Conservation (phyloP, 2,888 invertebrate species). For the Amiota mariae region DNA sequence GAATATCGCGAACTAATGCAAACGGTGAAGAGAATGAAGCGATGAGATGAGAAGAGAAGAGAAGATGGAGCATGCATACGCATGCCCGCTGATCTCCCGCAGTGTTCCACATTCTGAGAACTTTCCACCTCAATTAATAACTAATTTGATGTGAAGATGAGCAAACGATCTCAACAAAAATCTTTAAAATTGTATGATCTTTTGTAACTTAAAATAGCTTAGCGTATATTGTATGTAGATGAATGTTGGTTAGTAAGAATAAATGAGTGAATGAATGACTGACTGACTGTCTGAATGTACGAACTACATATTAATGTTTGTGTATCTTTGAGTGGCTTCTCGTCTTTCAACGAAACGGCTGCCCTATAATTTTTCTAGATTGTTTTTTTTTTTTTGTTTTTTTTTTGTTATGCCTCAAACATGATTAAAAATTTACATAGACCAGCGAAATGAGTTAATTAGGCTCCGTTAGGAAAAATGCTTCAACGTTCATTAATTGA, state of each 20-base stretch:
- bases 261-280: too few relatives aligned
- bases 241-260: too few relatives aligned
- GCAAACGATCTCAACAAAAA: constrained; percentile 28
- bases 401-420: not conserved
- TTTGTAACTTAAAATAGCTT: too few relatives aligned
- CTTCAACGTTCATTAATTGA: not conserved
- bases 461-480: constrained; percentile 13
- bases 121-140: constrained; percentile 66
- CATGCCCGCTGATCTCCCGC: constrained; percentile 66
- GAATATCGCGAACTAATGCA: not conserved
- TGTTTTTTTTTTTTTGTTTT: not conserved
- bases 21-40: not conserved
- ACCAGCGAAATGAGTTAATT: constrained; percentile 21
- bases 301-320: not conserved
- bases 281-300: too few relatives aligned
- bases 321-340: constrained; percentile 1
- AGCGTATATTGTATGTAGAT: too few relatives aligned
- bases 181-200: not conserved
- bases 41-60: not conserved
- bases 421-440: constrained; percentile 19
- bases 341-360: not conserved
- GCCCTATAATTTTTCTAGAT: constrained; percentile 11
- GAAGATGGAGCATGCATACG: constrained; percentile 40
- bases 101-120: constrained; percentile 65
- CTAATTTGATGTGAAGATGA: constrained; percentile 59